Conservation (phyloP, 2,113 vertebrate species). For the Speoplatyrhinus poulsoni region DNA sequence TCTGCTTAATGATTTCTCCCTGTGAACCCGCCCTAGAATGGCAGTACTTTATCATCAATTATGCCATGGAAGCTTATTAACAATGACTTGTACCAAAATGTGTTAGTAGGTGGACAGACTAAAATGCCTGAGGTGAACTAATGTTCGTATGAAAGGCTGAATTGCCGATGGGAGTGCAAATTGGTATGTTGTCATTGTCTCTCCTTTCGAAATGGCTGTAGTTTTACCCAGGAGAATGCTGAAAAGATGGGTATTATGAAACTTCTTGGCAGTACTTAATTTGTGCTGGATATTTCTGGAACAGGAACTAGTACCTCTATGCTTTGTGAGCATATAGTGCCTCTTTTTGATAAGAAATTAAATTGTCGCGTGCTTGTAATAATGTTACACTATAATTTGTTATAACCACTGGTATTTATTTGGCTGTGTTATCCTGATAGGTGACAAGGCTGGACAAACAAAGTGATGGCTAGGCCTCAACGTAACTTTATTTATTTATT, state of each 20-base stretch:
- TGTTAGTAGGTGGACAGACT: slow-evolving; percentile 24
- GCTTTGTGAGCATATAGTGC: too few relatives aligned
- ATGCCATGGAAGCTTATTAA: slow-evolving; percentile 66
- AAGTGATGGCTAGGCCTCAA: too few relatives aligned
- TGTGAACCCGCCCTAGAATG: slow-evolving; percentile 46
- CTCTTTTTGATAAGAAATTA: too few relatives aligned
- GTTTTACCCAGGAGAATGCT: not conserved
- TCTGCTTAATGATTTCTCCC: slow-evolving; percentile 66
- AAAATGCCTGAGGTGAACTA: slow-evolving; percentile 49
- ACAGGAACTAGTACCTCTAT: too few relatives aligned
- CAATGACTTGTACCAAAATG: slow-evolving; percentile 44
- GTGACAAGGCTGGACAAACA: too few relatives aligned
- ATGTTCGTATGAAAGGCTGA: slow-evolving; percentile 29
- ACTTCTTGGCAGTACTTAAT: too few relatives aligned
- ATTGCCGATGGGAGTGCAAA: slow-evolving; percentile 32
- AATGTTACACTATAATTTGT: too few relatives aligned
- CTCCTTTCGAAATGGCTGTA: slow-evolving; percentile 3
- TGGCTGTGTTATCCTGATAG: too few relatives aligned
- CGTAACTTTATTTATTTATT: slow-evolving; percentile 31
- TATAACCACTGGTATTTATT: too few relatives aligned
- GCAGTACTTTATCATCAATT: slow-evolving; percentile 66
- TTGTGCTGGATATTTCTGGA: too few relatives aligned
- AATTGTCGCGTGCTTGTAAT: too few relatives aligned
- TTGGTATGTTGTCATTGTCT: slow-evolving; percentile 42
- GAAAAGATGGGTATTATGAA: not conserved